Percentiles rank a stretch among this genome's conserved stretches.
phyloP scores from a whole-genome alignment of 2,888 invertebrate genomes.

The Seira sanloemensis region DNA sequence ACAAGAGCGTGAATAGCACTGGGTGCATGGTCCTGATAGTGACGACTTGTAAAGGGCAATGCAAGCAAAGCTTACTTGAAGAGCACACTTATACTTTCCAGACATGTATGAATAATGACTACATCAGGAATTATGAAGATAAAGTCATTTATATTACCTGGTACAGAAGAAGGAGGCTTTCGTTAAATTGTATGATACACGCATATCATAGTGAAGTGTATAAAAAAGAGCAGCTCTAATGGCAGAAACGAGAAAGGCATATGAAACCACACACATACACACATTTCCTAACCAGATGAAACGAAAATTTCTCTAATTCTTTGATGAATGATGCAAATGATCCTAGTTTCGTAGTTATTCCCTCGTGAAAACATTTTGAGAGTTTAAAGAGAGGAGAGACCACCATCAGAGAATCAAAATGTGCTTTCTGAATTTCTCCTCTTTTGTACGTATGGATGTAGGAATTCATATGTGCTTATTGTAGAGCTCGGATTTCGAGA shows the following conservation, averaged over 20 bases:
- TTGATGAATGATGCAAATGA: conserved; percentile 72
- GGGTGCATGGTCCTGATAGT: too few species aligned
- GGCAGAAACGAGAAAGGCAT: background rate
- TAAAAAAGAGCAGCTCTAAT: background rate
- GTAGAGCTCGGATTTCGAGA: background rate
- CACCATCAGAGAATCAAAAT: background rate
- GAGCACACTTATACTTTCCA: too few species aligned
- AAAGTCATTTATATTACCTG: background rate
- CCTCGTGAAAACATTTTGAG: conserved; percentile 50
- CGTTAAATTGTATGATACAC: background rate
- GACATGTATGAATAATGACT: background rate
- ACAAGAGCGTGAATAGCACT: too few species aligned
- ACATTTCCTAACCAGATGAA: conserved; percentile 66
- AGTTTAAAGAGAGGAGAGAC: conserved; percentile 16
- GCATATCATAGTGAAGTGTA: background rate
- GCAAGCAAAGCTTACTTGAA: too few species aligned
- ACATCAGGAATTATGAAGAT: background rate
- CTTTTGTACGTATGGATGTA: background rate
- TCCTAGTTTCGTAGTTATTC: conserved; percentile 47
- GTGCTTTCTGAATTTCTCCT: background rate
- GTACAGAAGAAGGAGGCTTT: too few species aligned
- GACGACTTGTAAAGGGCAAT: too few species aligned
- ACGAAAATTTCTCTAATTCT: conserved; percentile 72
- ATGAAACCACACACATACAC: conserved; percentile 68
- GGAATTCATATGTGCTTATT: background rate